These are phyloP conservation scores for Thamnaconus septentrionalis DNA, from an alignment of 2,113 vertebrate genomes.

Conservation along the genomic window DNA sequence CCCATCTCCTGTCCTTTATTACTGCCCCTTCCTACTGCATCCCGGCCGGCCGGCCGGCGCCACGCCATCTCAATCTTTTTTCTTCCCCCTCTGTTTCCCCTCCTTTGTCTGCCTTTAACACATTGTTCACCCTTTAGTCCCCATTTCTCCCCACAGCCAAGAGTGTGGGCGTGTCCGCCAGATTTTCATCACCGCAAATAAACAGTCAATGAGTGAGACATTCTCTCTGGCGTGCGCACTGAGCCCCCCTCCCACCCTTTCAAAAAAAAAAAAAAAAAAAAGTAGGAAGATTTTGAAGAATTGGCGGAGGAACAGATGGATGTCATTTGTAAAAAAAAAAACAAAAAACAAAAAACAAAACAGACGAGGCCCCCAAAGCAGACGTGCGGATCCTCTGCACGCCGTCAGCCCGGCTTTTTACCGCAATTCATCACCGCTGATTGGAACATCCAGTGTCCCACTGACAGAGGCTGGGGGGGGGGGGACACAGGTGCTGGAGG, in stretches of 20 bases:
- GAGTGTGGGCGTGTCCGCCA: conserved; percentile 53
- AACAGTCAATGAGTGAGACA: conserved; percentile 58
- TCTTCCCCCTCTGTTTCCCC: conserved; percentile 1
- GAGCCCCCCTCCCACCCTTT: conserved; percentile 9
- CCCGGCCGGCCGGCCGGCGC: too few relatives aligned
- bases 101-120: conserved; percentile 3
- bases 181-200: conserved; percentile 59
- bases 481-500: conserved; percentile 20
- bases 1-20: conserved; percentile 42
- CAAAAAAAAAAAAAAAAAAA: conserved; percentile 4
- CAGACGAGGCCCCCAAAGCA: background rate
- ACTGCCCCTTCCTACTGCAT: conserved; percentile 28
- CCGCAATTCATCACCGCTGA: conserved; percentile 49
- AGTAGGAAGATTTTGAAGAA: conserved; percentile 18
- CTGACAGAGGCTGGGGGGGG: conserved; percentile 13
- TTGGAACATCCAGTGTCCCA: conserved; percentile 8
- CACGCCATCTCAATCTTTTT: background rate
- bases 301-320: conserved; percentile 55
- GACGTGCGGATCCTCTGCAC: background rate
- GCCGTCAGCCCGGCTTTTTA: conserved; percentile 27
- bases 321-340: conserved; percentile 48
- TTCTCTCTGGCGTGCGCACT: conserved; percentile 52
- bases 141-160: background rate
- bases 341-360: conserved; percentile 14
- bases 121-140: too few relatives aligned